Conservation (phyloP, 2,113 vertebrate species). For the Phyllostomus hastatus region DNA sequence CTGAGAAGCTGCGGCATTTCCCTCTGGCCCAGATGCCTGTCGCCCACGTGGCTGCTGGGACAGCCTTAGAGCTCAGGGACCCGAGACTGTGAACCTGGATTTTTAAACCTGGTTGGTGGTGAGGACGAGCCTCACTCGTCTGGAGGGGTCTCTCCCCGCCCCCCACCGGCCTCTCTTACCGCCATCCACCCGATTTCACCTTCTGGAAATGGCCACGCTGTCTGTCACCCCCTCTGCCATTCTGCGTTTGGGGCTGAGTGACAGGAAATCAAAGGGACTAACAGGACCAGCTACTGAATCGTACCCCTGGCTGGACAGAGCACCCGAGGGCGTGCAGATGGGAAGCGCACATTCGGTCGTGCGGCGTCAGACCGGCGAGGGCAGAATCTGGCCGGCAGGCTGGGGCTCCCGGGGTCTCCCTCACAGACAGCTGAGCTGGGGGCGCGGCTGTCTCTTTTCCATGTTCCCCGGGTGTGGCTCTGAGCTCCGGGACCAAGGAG, state of each 20-base stretch:
- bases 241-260: neutral
- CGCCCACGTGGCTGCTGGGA: neutral
- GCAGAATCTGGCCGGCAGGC: no score
- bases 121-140: neutral
- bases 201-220: neutral
- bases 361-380: neutral
- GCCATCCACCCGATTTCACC: neutral
- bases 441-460: neutral
- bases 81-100: neutral
- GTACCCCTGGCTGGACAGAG: neutral
- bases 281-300: neutral
- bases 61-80: neutral
- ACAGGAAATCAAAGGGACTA: neutral
- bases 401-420: neutral
- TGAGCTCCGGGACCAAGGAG: neutral
- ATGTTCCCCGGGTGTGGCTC: neutral
- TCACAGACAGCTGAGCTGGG: neutral
- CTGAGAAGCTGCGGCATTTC: neutral
- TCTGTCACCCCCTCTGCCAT: neutral
- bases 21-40: neutral
- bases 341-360: rapidly evolving
- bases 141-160: neutral
- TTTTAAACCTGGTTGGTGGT: neutral
- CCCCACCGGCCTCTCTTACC: neutral
- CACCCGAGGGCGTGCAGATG: neutral